Base-by-base conservation (phyloP, 2,113 vertebrate species). In the Rhea pennata region DNA sequence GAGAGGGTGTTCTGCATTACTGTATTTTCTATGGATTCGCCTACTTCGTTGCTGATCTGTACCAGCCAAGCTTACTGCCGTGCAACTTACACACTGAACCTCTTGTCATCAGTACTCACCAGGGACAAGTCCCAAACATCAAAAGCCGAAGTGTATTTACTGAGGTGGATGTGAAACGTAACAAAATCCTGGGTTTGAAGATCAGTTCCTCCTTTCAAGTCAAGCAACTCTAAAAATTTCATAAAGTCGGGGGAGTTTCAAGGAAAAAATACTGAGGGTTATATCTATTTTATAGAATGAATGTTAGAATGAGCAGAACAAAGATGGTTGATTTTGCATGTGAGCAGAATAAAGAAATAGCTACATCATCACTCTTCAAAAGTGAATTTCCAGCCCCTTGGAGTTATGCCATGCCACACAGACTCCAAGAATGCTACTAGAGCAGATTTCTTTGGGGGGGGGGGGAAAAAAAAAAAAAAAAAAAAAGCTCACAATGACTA, bases 311-410 rank as follows among this genome's bases (percentile, higher is more conserved):
- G 11, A 17, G 8, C 58, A 91, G 89, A 95, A 96, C 95, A 97
- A 96, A 95, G 70, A 82, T 29, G 44, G 71, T 46, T 96, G 95
- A 96, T 96, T 97, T 92, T 89, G 81, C 85, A 95, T 94, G 82
- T 77, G 61, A 44, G 53, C 61, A 87, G 84, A 92, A 93, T 79
- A 92, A 95, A 94, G 94, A 93, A 96, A 94, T 7, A 92, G 84
- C 95, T 94, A 89, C 94, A 96, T 94, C 81, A 85, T 62, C 74
- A 94, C 84, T 95, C 91, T 83, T 87, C 33, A 79, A 50, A 95
- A 91, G 74, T 58, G 87, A 87, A 95, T 58, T 74, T 53, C 48
- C 48, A 89, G 82, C 48, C 36, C 81, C 94, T 58, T 96, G 93
- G 93, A 95, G 77, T 82, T 69, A 58, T 29, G 91, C 94, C 93